Percentiles rank a stretch among this genome's conserved stretches.
These are phyloP conservation scores for Bucco capensis DNA, from an alignment of 2,113 vertebrate species.

Conservation along the genomic window DNA sequence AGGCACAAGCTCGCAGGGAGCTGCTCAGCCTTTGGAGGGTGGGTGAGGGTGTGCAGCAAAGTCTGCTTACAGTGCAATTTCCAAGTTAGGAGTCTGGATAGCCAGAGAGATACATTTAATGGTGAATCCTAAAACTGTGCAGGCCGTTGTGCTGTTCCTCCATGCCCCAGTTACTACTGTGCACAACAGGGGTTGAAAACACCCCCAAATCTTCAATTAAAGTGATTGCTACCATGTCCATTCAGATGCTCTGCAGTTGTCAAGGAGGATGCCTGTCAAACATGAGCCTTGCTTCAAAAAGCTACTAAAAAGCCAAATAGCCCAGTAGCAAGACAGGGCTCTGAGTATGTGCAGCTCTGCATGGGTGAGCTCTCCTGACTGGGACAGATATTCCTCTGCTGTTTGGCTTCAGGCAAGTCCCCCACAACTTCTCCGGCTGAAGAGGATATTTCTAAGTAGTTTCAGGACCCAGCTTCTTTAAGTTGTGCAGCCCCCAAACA, in stretches of 20 bases:
- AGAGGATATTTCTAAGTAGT: conserved; percentile 13
- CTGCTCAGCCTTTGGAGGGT: not conserved
- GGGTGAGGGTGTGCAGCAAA: not conserved
- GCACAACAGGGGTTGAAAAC: not conserved
- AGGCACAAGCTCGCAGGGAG: fast-evolving
- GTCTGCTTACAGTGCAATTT: not conserved
- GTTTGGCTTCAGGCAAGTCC: conserved; percentile 7
- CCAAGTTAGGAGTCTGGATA: not conserved
- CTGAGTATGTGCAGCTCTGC: not conserved
- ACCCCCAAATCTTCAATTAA: not conserved
- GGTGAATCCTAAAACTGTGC: not conserved
- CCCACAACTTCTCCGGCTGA: not conserved
- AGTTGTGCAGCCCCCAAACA: not conserved
- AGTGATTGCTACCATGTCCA: not conserved
- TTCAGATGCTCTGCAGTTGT: not conserved
- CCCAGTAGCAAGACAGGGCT: not conserved
- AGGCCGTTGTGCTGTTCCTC: not conserved
- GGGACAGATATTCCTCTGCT: not conserved
- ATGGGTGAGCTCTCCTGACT: not conserved
- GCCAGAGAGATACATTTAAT: not conserved
- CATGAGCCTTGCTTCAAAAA: not conserved
- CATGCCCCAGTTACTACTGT: not conserved
- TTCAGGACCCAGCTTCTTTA: not conserved
- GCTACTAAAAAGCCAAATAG: not conserved
- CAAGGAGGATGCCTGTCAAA: not conserved